These are phyloP conservation scores for Brachionus paranguensis DNA, from an alignment of 1,140 invertebrate species.

Conservation along the genomic window DNA sequence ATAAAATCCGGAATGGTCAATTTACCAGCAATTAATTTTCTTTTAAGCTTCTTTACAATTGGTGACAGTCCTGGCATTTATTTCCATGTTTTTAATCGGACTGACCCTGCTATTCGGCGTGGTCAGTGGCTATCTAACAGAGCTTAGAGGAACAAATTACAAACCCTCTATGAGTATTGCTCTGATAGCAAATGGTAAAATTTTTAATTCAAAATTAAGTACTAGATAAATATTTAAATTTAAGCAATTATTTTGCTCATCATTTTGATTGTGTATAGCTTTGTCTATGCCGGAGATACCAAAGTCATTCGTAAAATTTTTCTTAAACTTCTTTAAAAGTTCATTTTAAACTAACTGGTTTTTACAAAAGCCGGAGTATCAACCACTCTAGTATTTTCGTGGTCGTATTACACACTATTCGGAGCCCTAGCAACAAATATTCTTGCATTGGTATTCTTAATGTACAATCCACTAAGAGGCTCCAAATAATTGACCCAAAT, in stretches of 20 bases:
- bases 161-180: neutral
- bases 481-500: slow-evolving; percentile 14
- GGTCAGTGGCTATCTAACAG: neutral
- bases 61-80: slow-evolving; percentile 21
- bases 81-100: slow-evolving; percentile 10
- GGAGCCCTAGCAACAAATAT: slow-evolving; percentile 18
- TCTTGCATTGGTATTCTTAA: neutral
- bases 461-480: slow-evolving; percentile 36
- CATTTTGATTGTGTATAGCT: slow-evolving; percentile 17
- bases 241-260: slow-evolving; percentile 15
- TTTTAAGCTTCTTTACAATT: slow-evolving; percentile 26
- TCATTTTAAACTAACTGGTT: neutral
- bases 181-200: neutral
- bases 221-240: neutral
- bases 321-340: neutral
- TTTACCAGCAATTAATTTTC: neutral
- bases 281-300: slow-evolving; percentile 30
- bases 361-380: slow-evolving; percentile 10
- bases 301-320: slow-evolving; percentile 35
- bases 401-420: slow-evolving; percentile 29
- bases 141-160: slow-evolving; percentile 21
- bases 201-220: neutral
- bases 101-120: neutral
- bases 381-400: slow-evolving; percentile 32
- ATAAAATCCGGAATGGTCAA: neutral